Evolutionary conservation across 2,888 invertebrate genomes (phyloP), one percentile per base, ranked within the genome.

Genomic region (Hanleya hanleyi): DNA sequence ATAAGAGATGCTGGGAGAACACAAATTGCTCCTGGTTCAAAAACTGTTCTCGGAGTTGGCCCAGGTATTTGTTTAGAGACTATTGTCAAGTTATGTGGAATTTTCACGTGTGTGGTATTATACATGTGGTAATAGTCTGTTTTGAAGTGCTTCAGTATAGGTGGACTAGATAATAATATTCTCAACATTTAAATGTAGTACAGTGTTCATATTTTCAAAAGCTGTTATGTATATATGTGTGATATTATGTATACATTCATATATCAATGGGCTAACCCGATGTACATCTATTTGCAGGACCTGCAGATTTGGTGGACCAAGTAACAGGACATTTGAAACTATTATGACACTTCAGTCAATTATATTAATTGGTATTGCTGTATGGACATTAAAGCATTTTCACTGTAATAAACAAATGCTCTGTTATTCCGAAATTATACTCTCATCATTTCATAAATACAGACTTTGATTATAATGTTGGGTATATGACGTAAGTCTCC

Each of bases 1-100:
- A 94, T 98, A 75, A 92, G 94, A 78, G 98, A 98, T 91, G 98
- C 98, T 4, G 98, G 98, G 1, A 94, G 96, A 81, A 98, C 98
- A 6, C 97, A 98, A 92, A 95, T 98, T 77, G 94, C 95, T 64
- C 93, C 95, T 0, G 97, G 97, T 78, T 95, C 96, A 12, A 93
- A 94, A 85, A 98, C 98, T 72, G 97, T 98, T 0, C 92, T 97
- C 71, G 97, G 96, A 0, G 93, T 98, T 69, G 98, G 98, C n/a
- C 98, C 98, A 65, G 97, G 91, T 90, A 76, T n/a, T n/a, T n/a
- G n/a, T n/a, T n/a, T n/a, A n/a, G n/a, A n/a, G n/a, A n/a, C n/a
- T n/a, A n/a, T n/a, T n/a, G n/a, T n/a, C n/a, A n/a, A n/a, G n/a
- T n/a, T n/a, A n/a, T n/a, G n/a, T n/a, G n/a, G n/a, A n/a, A n/a